Conservation (phyloP, 2,888 invertebrate genomes). For the Lepidochitona cinerea region DNA sequence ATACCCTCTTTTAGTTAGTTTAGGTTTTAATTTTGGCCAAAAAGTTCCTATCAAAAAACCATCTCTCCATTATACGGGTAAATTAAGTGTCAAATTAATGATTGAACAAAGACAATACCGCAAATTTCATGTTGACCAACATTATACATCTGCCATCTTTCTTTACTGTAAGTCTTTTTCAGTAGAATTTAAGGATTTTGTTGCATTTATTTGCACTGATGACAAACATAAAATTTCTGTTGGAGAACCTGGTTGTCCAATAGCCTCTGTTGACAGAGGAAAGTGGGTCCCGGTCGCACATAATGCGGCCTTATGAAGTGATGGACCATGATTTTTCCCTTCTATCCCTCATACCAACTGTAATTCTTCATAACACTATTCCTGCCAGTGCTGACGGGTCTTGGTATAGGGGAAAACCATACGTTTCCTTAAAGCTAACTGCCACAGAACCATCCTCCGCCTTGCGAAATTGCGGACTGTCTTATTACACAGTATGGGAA, state of each 20-base stretch:
- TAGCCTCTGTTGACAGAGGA: conserved; percentile 1
- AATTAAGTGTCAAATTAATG: neutral
- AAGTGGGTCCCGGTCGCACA: neutral
- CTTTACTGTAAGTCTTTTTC: neutral
- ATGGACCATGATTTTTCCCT: neutral
- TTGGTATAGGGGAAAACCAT: conserved; percentile 1
- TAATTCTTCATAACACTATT: neutral
- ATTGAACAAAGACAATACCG: neutral
- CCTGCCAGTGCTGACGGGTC: neutral
- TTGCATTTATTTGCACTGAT: neutral
- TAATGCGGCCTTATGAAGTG: neutral
- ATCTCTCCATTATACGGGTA: neutral
- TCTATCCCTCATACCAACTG: neutral
- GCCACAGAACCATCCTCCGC: neutral
- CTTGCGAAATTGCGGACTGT: neutral
- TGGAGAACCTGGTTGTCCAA: neutral
- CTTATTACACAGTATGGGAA: neutral
- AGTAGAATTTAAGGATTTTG: neutral
- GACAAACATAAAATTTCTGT: neutral
- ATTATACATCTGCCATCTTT: neutral
- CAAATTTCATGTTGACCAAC: neutral
- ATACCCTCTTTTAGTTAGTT: neutral
- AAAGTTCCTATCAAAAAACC: neutral
- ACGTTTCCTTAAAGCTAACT: neutral
- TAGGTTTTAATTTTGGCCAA: neutral